Evolutionary conservation across 2,888 invertebrate genomes (phyloP).

Genomic region (Watsonalla cultraria): DNA sequence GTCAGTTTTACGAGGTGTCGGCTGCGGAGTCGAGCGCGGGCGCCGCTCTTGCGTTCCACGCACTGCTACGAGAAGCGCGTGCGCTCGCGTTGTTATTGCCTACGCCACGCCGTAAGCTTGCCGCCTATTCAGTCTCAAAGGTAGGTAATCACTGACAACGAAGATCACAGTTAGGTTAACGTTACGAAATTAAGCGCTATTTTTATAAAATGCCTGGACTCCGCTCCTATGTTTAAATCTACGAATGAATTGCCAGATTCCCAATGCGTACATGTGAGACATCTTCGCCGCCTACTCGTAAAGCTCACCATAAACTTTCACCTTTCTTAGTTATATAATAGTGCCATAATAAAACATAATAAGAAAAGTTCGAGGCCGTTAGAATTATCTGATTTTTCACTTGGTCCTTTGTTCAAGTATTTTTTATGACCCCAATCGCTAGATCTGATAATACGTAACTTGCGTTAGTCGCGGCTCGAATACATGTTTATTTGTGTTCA

Average conservation of each 20-base stretch:
- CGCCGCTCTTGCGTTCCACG: slow-evolving; percentile 88
- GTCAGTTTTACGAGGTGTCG: slow-evolving; percentile 91
- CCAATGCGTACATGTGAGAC: neutral
- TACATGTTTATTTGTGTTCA: slow-evolving; percentile 14
- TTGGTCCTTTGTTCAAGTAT: neutral
- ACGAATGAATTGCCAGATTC: no score
- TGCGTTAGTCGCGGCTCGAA: neutral
- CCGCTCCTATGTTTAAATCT: no score
- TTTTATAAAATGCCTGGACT: no score
- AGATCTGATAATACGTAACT: neutral
- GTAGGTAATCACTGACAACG: slow-evolving; percentile 44
- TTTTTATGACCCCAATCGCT: neutral
- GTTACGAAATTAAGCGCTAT: no score
- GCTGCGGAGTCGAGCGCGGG: slow-evolving; percentile 91
- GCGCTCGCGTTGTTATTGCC: slow-evolving; percentile 84
- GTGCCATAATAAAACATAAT: neutral
- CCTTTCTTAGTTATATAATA: slow-evolving; percentile 2
- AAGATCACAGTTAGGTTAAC: no score
- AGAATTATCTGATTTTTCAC: neutral
- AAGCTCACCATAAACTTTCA: neutral
- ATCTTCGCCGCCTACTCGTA: neutral
- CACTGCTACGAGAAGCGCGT: slow-evolving; percentile 85
- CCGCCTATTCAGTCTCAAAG: slow-evolving; percentile 88
- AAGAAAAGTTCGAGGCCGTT: neutral
- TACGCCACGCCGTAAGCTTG: slow-evolving; percentile 84